Evolutionary conservation across 2,797 vertebrate species (phyloP).

Genomic region (Micrastur ruficollis): DNA sequence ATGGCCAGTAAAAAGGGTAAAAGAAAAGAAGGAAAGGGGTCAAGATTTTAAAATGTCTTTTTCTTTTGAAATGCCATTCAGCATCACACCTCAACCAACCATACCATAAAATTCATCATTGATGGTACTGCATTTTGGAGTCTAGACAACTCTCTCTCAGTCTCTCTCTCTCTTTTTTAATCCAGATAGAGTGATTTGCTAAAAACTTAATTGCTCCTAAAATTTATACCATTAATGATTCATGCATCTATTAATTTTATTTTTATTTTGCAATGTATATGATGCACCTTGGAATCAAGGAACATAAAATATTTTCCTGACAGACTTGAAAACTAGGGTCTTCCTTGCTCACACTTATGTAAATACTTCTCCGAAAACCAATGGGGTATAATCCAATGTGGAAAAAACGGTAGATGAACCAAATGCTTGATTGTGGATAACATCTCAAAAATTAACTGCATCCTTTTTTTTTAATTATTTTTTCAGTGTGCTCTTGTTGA

Average conservation of each 20-base stretch:
- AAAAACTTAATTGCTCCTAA: conserved; percentile 24
- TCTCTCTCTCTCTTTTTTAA: neutral
- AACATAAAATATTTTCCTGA: conserved; percentile 83
- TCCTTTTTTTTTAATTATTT: conserved; percentile 15
- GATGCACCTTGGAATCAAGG: conserved; percentile 66
- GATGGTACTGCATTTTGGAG: neutral
- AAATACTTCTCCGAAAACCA: conserved; percentile 73
- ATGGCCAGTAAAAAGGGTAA: conserved; percentile 46
- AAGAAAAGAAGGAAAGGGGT: conserved; percentile 18
- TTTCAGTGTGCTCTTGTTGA: conserved; percentile 69
- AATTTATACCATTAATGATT: conserved; percentile 20
- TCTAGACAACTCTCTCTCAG: neutral
- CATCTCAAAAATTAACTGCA: conserved; percentile 54
- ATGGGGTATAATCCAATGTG: conserved; percentile 44
- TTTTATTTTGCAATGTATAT: neutral
- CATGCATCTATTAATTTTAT: neutral
- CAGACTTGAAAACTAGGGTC: conserved; percentile 91
- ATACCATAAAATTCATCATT: neutral
- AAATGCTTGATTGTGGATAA: conserved; percentile 68
- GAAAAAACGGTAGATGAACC: conserved; percentile 45
- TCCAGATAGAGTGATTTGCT: conserved; percentile 8
- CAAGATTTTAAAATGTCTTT: neutral
- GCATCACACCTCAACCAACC: neutral
- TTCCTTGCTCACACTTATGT: conserved; percentile 78
- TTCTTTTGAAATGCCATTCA: conserved; percentile 15